Conservation (phyloP, 2,113 vertebrate genomes). For the Merops nubicus region DNA sequence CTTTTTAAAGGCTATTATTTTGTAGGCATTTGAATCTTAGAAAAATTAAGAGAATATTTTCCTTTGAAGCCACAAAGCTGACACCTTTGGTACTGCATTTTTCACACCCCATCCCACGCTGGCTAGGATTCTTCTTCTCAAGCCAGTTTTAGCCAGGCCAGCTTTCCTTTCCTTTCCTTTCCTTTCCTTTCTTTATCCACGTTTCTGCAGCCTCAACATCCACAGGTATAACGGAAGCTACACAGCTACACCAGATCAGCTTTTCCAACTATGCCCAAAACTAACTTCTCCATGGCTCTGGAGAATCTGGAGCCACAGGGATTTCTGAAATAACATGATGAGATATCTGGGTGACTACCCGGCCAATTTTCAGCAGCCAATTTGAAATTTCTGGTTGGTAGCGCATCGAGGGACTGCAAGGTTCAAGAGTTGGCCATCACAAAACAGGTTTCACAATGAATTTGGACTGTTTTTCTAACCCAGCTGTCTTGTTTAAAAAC, state of each 20-base stretch:
- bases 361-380: background rate
- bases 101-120: background rate
- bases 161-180: background rate
- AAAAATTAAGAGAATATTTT: background rate
- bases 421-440: constrained; percentile 14
- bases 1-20: background rate
- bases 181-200: background rate
- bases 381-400: constrained; percentile 26
- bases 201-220: background rate
- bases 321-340: background rate
- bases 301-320: background rate
- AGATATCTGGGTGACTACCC: background rate
- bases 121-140: background rate
- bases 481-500: constrained; percentile 38
- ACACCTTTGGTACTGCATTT: background rate
- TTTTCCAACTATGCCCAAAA: background rate
- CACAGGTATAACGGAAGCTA: background rate
- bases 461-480: constrained; percentile 8
- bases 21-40: background rate
- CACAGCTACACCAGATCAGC: background rate
- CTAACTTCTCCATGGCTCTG: background rate
- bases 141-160: background rate
- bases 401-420: background rate
- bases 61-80: background rate
- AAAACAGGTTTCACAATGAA: background rate